phyloP scores from a whole-genome alignment of 2,113 vertebrate species.

The Plestiodon gilberti region DNA sequence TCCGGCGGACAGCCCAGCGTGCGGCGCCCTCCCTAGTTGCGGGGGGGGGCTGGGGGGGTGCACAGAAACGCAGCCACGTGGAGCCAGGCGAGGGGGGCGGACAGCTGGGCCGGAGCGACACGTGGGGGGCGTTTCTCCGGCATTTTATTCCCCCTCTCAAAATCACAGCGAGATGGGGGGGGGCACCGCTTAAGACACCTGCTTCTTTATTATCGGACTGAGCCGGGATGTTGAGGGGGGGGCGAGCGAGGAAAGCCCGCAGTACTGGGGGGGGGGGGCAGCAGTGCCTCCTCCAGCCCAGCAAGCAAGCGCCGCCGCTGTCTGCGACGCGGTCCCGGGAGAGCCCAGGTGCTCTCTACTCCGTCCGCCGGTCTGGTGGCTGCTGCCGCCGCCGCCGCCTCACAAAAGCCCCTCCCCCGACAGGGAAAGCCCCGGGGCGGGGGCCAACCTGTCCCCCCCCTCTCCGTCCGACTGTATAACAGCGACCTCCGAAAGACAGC shows the following conservation, averaged over 20 bases:
- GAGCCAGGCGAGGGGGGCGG: background rate
- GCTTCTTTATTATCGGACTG: too few relatives aligned
- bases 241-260: too few relatives aligned
- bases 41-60: too few relatives aligned
- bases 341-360: slow-evolving; percentile 13
- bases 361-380: background rate
- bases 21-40: too few relatives aligned
- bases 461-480: background rate
- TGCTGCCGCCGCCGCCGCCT: background rate
- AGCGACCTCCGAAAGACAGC: background rate
- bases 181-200: background rate
- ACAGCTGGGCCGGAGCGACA: background rate
- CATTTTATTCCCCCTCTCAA: background rate
- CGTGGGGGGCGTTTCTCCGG: background rate
- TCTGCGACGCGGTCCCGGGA: slow-evolving; percentile 30
- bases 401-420: background rate
- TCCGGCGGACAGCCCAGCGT: background rate
- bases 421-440: background rate
- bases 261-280: background rate
- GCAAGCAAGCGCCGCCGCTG: background rate
- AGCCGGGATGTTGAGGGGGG: too few relatives aligned
- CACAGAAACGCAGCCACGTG: background rate
- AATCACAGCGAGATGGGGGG: too few relatives aligned
- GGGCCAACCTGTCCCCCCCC: background rate
- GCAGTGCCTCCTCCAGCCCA: slow-evolving; percentile 40